Base-by-base conservation (phyloP, 2,113 vertebrate species). In the Amphiprion percula region DNA sequence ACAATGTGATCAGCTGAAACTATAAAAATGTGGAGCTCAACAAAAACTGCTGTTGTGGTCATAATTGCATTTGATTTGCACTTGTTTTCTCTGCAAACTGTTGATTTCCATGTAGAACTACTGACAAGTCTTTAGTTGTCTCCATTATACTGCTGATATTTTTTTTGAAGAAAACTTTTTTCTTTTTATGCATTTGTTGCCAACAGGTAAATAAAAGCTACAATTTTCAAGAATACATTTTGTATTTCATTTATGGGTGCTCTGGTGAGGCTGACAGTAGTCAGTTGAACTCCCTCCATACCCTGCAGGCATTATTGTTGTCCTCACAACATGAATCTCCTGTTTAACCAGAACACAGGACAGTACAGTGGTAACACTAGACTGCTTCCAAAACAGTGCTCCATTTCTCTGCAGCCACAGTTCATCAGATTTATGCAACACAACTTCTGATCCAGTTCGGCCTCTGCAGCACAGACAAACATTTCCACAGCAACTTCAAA, bases 321-420 rank as follows among this genome's bases (percentile, higher is more conserved):
- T 65, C 14, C 21, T 63, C 68, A 86, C 33, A 84, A 77, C 78
- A 72, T 50, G 59, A 76, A 70, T 76, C 66, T 76, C 71, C 77
- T 63, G 86, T 68, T 68, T 26, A 68, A 84, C 76, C 68, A 70
- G 67, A 82, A 68, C 64, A 53, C 60, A 14, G 66, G 41, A 47
- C 24, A 55, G 52, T 12, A 19, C 61, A 23, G 44, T 19, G 70
- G 67, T 39, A 74, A 80, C 75, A 80, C 26, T 52, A 68, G 4
- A 56, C 60, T 33, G 63, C 56, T 49, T 62, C 59, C 68, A 41
- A n/a, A 64, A 80, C 68, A 56, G 46, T n/a, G 17, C 58, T 72
- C 61, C 7, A 19, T 54, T 65, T 62, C 47, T 78, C 52, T 73
- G 23, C 58, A 30, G 30, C 24, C 7, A 30, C 4, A 28, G 52